Percentiles rank a stretch among this genome's conserved stretches.
These are phyloP conservation scores for Discoglossus pictus DNA, from an alignment of 2,797 vertebrate species.

Conservation along the genomic window DNA sequence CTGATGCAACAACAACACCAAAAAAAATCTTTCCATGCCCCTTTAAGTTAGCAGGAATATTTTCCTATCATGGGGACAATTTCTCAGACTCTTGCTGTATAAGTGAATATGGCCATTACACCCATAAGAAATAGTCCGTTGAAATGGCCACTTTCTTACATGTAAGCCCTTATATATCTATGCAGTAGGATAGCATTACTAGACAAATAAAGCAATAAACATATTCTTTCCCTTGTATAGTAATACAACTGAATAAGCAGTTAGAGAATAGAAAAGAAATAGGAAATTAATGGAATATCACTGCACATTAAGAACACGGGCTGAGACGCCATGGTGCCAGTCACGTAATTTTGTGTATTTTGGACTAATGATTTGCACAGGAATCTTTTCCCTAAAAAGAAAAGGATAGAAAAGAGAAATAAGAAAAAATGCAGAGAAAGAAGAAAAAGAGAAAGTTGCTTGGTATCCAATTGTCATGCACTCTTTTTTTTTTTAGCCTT, in stretches of 20 bases:
- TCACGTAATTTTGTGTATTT: slow-evolving; percentile 97
- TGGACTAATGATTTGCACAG: slow-evolving; percentile 86
- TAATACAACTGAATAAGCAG: slow-evolving; percentile 61
- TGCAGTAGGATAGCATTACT: slow-evolving; percentile 62
- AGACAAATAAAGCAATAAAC: slow-evolving; percentile 68
- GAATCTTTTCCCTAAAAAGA: slow-evolving; percentile 87
- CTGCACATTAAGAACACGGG: slow-evolving; percentile 89
- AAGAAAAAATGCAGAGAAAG: no score
- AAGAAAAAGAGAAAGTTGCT: slow-evolving; percentile 26
- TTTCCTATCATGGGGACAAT: no score
- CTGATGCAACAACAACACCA: no score
- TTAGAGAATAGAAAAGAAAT: slow-evolving; percentile 59
- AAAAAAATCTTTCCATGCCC: no score
- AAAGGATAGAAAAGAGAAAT: slow-evolving; percentile 60
- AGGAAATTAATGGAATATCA: slow-evolving; percentile 62
- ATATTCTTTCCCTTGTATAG: slow-evolving; percentile 51
- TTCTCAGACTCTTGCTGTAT: no score
- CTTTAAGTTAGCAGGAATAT: no score
- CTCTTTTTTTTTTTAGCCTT: neutral
- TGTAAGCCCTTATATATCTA: no score
- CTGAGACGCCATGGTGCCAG: slow-evolving; percentile 95
- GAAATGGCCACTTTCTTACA: no score
- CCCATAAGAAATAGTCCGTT: no score
- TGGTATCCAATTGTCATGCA: neutral
- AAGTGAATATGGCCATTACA: no score